These are phyloP conservation scores for Polydrusus pterygomalis DNA, from an alignment of 2,888 invertebrate species.

Conservation along the genomic window DNA sequence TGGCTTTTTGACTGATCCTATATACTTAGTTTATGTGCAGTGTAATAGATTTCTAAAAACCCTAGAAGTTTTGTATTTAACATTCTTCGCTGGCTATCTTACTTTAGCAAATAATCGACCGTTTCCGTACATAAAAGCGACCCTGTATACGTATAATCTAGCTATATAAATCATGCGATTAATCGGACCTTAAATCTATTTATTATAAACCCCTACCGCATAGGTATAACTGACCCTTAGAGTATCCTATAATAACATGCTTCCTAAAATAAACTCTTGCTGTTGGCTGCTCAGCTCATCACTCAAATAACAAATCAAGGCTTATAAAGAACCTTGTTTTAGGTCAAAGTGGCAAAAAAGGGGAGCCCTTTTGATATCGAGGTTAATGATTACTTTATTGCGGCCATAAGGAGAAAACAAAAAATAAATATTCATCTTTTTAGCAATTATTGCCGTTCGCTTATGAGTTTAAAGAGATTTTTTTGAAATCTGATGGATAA, in stretches of 20 bases:
- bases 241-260: background rate
- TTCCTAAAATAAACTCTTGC: conserved; percentile 13
- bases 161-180: background rate
- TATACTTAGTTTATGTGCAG: no score
- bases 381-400: conserved; percentile 9
- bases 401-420: background rate
- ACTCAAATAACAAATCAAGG: conserved; percentile 14
- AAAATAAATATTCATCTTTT: background rate
- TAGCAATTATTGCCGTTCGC: background rate
- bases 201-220: background rate
- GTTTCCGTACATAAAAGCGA: no score
- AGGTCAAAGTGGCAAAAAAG: conserved; percentile 5
- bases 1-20: no score
- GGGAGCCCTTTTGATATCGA: conserved; percentile 4
- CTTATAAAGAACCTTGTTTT: background rate
- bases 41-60: no score
- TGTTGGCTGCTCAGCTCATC: conserved; percentile 8
- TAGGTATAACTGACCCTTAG: background rate
- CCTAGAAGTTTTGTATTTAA: no score
- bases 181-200: background rate
- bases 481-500: no score
- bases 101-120: no score
- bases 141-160: no score
- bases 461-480: background rate
- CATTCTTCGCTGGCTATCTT: no score